Evolutionary conservation across 2,888 invertebrate species (phyloP).

Genomic region (Hydriomena furcata): DNA sequence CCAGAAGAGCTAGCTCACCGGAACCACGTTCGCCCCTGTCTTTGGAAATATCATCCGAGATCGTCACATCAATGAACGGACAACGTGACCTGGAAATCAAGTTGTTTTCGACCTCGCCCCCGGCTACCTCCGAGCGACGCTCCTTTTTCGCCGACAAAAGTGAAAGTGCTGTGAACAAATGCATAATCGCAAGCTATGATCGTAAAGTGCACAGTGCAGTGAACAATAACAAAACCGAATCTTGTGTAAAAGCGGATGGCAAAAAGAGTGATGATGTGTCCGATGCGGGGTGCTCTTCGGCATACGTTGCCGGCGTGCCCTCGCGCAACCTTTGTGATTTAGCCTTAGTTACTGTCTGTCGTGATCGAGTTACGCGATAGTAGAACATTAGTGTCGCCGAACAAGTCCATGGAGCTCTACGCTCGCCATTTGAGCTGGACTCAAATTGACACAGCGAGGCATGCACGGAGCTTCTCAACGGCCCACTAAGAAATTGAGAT

Average conservation of each 20-base stretch:
- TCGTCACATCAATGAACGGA: slow-evolving; percentile 90
- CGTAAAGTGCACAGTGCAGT: slow-evolving; percentile 74
- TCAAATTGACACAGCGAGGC: slow-evolving; percentile 78
- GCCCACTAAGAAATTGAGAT: slow-evolving; percentile 72
- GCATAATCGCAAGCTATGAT: slow-evolving; percentile 63
- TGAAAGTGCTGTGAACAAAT: slow-evolving; percentile 78
- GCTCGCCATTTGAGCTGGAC: slow-evolving; percentile 81
- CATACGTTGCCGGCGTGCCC: slow-evolving; percentile 57
- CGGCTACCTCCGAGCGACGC: slow-evolving; percentile 72
- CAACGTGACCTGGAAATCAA: slow-evolving; percentile 91
- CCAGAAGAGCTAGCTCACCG: slow-evolving; percentile 67
- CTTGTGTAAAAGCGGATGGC: slow-evolving; percentile 61
- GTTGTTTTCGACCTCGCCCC: slow-evolving; percentile 87
- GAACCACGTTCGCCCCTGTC: slow-evolving; percentile 73
- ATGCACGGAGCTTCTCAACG: slow-evolving; percentile 73
- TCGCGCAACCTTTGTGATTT: slow-evolving; percentile 80
- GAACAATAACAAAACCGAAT: slow-evolving; percentile 63
- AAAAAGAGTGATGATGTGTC: slow-evolving; percentile 69
- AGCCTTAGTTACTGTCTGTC: slow-evolving; percentile 80
- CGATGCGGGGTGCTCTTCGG: slow-evolving; percentile 64
- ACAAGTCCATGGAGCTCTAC: slow-evolving; percentile 62
- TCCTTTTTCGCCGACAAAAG: slow-evolving; percentile 79
- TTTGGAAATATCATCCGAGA: slow-evolving; percentile 89
- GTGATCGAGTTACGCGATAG: slow-evolving; percentile 61
- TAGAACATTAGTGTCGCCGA: slow-evolving; percentile 62